These are phyloP conservation scores for Musca vetustissima DNA, from an alignment of 1,140 invertebrate species.

Conservation along the genomic window DNA sequence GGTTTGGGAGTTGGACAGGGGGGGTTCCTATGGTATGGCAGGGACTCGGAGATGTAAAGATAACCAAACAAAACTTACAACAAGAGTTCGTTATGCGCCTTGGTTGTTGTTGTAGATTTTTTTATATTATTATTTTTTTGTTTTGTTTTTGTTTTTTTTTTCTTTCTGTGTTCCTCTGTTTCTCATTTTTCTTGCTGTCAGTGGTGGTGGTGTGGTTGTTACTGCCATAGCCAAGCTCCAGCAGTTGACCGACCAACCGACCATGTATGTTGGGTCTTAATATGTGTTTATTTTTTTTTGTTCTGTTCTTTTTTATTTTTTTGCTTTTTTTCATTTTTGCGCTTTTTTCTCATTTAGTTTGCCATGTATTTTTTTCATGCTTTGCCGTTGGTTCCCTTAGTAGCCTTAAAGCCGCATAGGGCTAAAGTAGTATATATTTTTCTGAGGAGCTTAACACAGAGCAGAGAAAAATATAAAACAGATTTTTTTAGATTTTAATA, in stretches of 20 bases:
- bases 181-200: too few relatives aligned
- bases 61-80: slow-evolving; percentile 23
- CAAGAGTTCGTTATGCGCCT: too few relatives aligned
- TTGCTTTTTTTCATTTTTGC: neutral
- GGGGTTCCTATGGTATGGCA: neutral
- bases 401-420: slow-evolving; percentile 14
- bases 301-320: neutral
- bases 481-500: neutral
- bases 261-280: slow-evolving; percentile 10
- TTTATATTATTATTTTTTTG: too few relatives aligned
- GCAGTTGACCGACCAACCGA: neutral
- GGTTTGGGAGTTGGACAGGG: too few relatives aligned
- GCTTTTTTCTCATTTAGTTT: slow-evolving; percentile 12
- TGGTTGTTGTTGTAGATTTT: too few relatives aligned
- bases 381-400: neutral
- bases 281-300: neutral
- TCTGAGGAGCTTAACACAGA: neutral
- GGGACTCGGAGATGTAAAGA: slow-evolving; percentile 18
- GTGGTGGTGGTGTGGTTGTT: too few relatives aligned
- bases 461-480: neutral
- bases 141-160: too few relatives aligned
- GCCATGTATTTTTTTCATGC: slow-evolving; percentile 1
- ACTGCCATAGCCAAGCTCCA: too few relatives aligned
- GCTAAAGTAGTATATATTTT: slow-evolving; percentile 2
- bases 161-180: too few relatives aligned